phyloP scores from a whole-genome alignment of 2,888 invertebrate genomes.

The Emmelina monodactyla region DNA sequence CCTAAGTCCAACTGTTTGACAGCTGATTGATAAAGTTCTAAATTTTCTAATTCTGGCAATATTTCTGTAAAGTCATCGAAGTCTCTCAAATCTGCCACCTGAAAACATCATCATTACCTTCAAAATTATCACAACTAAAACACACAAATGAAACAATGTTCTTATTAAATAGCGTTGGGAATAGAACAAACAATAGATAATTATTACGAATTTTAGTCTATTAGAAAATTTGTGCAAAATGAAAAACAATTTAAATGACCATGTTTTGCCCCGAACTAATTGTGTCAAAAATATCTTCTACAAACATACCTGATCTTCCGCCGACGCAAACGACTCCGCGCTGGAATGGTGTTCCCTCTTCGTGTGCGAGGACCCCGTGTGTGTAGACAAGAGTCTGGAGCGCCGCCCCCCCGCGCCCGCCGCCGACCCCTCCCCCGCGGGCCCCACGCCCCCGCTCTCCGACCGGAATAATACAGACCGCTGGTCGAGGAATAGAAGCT shows the following conservation, averaged over 20 bases:
- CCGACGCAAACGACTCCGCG: slow-evolving; percentile 95
- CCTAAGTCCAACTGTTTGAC: slow-evolving; percentile 83
- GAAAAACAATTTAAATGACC: no score
- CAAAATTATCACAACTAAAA: no score
- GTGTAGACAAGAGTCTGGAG: slow-evolving; percentile 46
- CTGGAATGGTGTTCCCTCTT: slow-evolving; percentile 78
- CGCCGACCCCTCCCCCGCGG: slow-evolving; percentile 24
- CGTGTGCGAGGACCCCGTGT: slow-evolving; percentile 51
- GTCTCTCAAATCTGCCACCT: slow-evolving; percentile 88
- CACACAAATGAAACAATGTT: no score
- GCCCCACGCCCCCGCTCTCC: slow-evolving; percentile 67
- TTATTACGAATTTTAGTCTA: no score
- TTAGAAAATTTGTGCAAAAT: no score
- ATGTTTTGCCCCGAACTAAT: no score
- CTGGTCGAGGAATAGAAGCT: slow-evolving; percentile 87
- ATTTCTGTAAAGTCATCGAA: slow-evolving; percentile 85
- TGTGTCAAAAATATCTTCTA: no score
- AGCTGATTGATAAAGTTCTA: slow-evolving; percentile 86
- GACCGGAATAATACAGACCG: slow-evolving; percentile 86
- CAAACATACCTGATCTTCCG: slow-evolving; percentile 84
- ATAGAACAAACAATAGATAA: no score
- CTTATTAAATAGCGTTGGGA: no score
- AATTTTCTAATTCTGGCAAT: slow-evolving; percentile 79
- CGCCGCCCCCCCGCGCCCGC: slow-evolving; percentile 24
- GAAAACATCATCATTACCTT: slow-evolving; percentile 17